phyloP scores from a whole-genome alignment of 2,888 invertebrate genomes.

The Cephus runcator region DNA sequence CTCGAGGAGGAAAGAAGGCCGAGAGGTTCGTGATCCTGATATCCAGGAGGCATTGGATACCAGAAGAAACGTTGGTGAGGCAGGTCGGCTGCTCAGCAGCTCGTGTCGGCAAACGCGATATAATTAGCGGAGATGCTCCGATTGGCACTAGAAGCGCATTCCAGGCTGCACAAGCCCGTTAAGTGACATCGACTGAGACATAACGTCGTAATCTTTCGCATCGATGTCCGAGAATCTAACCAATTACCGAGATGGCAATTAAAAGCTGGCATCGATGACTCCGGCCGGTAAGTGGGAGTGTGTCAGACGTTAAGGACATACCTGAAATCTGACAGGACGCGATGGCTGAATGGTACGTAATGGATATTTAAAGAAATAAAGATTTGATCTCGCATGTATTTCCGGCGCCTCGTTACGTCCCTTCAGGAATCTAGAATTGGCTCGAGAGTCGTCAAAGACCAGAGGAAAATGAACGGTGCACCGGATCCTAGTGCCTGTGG shows the following conservation, averaged over 20 bases:
- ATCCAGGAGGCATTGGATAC: not conserved
- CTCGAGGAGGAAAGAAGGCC: constrained; percentile 8
- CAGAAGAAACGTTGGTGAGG: not conserved
- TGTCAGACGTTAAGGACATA: not conserved
- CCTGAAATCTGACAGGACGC: not conserved
- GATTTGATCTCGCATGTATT: not conserved
- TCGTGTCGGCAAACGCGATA: constrained; percentile 40
- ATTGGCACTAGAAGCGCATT: constrained; percentile 28
- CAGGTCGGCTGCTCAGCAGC: constrained; percentile 21
- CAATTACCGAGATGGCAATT: not conserved
- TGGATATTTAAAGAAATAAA: not conserved
- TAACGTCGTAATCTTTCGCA: not conserved
- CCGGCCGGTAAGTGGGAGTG: not conserved
- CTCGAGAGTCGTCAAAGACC: not conserved
- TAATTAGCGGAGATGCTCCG: constrained; percentile 37
- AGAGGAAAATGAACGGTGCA: not conserved
- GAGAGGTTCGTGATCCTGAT: constrained; percentile 10
- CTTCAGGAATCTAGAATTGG: not conserved
- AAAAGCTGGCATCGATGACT: not conserved
- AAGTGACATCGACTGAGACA: constrained; percentile 27
- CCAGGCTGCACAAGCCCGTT: constrained; percentile 24
- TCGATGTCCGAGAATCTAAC: not conserved
- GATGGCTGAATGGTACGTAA: not conserved
- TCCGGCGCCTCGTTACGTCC: not conserved
- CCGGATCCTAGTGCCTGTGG: not conserved